A percentile compares a stretch with the other conserved stretches of the same genome.
phyloP scores from a whole-genome alignment of 2,797 vertebrate genomes.

The Sebastes glaucus region DNA sequence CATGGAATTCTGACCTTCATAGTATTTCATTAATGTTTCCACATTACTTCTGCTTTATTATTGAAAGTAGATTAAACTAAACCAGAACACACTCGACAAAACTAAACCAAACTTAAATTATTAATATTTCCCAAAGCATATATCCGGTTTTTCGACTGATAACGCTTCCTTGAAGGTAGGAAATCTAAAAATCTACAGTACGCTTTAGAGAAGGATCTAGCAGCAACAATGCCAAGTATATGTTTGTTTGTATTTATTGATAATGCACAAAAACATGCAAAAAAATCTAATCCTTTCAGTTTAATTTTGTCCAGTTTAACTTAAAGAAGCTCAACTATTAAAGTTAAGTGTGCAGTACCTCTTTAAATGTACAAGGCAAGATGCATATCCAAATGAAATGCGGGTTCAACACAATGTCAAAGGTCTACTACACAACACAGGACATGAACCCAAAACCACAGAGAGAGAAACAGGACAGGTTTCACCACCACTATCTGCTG shows the following conservation, averaged over 20 bases:
- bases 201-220: neutral
- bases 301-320: neutral
- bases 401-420: neutral
- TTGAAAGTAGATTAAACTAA: neutral
- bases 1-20: too few species aligned
- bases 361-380: neutral
- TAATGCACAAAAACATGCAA: neutral
- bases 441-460: slow-evolving; percentile 14
- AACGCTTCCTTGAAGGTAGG: neutral
- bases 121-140: neutral
- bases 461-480: neutral
- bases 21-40: neutral
- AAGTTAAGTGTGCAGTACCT: neutral
- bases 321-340: neutral
- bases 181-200: neutral
- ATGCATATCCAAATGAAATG: neutral
- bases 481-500: neutral
- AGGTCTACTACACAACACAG: neutral
- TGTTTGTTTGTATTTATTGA: neutral
- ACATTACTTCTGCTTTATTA: neutral
- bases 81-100: neutral
- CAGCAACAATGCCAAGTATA: neutral
- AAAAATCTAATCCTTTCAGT: neutral
- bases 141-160: neutral
- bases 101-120: neutral